Evolutionary conservation across 92 coral and sea anemone species (phyloP).

Genomic region (Heteractis magnifica): DNA sequence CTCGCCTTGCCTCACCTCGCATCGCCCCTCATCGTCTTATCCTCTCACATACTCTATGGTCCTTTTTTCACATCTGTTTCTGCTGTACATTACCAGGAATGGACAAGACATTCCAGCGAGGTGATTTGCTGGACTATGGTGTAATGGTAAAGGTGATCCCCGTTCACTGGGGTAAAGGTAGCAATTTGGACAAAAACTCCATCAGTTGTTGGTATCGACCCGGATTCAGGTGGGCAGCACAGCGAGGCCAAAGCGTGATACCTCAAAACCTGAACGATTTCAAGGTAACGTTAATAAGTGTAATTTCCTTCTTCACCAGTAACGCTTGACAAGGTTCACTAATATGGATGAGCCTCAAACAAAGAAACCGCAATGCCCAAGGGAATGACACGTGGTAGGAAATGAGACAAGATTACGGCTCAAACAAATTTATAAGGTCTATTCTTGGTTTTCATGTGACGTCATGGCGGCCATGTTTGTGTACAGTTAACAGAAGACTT

Average conservation of each 20-base stretch:
- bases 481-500: too few relatives aligned
- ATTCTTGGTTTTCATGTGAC: too few relatives aligned
- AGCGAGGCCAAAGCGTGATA: conserved; percentile 71
- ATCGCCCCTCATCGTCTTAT: too few relatives aligned
- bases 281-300: conserved; percentile 46
- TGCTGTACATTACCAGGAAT: conserved; percentile 52
- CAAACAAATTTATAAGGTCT: too few relatives aligned
- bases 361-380: too few relatives aligned
- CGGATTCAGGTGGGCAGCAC: conserved; percentile 80
- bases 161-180: conserved; percentile 77
- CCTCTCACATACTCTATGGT: too few relatives aligned
- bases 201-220: conserved; percentile 89
- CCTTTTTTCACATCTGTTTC: too few relatives aligned
- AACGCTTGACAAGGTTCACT: too few relatives aligned
- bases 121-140: conserved; percentile 80
- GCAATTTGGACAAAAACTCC: conserved; percentile 64
- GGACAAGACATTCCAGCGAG: conserved; percentile 95
- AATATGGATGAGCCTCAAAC: background rate
- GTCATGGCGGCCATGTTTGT: too few relatives aligned
- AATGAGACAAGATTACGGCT: too few relatives aligned
- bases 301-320: background rate
- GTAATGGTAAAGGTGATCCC: conserved; percentile 84
- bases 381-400: too few relatives aligned
- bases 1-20: too few relatives aligned
- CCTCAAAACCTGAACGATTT: conserved; percentile 67